A percentile compares a stretch with the other conserved stretches of the same genome.
phyloP scores from a whole-genome alignment of 2,888 invertebrate species.

The Spatulosminthurus flaviceps region DNA sequence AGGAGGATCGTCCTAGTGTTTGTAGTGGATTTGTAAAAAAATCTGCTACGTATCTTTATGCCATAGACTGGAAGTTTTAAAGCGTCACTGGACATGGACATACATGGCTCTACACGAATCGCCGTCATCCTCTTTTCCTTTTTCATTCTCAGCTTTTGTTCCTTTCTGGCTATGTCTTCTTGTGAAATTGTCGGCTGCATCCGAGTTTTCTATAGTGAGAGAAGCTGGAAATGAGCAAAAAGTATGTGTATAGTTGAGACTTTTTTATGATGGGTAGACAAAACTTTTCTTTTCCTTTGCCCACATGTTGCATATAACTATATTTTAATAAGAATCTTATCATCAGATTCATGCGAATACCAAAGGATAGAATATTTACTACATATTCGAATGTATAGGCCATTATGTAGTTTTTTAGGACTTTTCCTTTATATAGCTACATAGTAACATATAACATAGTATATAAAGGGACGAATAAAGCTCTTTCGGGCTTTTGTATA shows the following conservation, averaged over 20 bases:
- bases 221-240: not conserved
- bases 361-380: too few species aligned
- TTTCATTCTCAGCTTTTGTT: not conserved
- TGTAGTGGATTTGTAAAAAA: not conserved
- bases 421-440: too few species aligned
- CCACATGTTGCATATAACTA: too few species aligned
- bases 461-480: slow-evolving; percentile 30
- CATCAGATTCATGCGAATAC: too few species aligned
- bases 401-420: too few species aligned
- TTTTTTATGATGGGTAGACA: not conserved
- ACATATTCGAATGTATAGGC: too few species aligned
- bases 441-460: too few species aligned
- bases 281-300: not conserved
- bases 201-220: too few species aligned
- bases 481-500: slow-evolving; percentile 25
- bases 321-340: not conserved
- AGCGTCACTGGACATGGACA: slow-evolving; percentile 26
- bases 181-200: not conserved
- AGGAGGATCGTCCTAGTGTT: too few species aligned
- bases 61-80: not conserved
- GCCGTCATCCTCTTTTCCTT: slow-evolving; percentile 14
- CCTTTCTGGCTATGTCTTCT: not conserved
- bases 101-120: slow-evolving; percentile 39
- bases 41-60: not conserved
- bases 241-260: not conserved